Base-by-base conservation (phyloP, 2,797 vertebrate species). In the Anguilla marmorata region DNA sequence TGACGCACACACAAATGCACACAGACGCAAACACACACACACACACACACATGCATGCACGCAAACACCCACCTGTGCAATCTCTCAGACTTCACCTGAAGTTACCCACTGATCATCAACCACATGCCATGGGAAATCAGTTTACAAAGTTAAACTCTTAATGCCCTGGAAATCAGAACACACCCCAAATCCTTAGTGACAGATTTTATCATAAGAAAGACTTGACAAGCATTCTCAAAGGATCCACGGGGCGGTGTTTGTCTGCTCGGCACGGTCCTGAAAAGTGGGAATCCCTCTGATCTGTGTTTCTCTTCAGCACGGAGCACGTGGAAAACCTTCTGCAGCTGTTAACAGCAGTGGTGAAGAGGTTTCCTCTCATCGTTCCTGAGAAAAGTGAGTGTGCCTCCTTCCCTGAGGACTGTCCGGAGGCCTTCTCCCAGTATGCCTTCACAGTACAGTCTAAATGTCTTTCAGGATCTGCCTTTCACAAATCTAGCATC, bases 311-410 rank as follows among this genome's bases (percentile, higher is more conserved):
- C 41, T 91, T 87, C 95, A 99, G 98, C 93, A 95, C 97, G 86
- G 97, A 99, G 88, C 97, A 98, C 93, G 95, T 99, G 91, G 97
- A 98, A 91, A 98, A 97, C 48, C 91, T 97, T 94, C 97, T 98
- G 94, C 97, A 99, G 92, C 96, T 99, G 92, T 92, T 99, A 93
- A 98, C 98, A 41, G 97, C 98, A 0, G 95, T 98, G 80, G 97
- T 99, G 92, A 99, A 99, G 95, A 99, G 97, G 91, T 97, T 98
- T 91, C 98, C 98, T 30, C 94, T 99, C 90, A 98, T 99, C 92
- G 96, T 96, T 27, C 91, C 97, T 89, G 96, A 98, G 88, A 99
- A 97, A 95, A 97, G 99, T 99, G 95, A 97, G 97, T 90, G 86
- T 54, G 12, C 54, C 33, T 41, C 30, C 24, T 27, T 74, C 21